phyloP scores from a whole-genome alignment of 2,797 vertebrate genomes.

The Rhyacichthys aspro region DNA sequence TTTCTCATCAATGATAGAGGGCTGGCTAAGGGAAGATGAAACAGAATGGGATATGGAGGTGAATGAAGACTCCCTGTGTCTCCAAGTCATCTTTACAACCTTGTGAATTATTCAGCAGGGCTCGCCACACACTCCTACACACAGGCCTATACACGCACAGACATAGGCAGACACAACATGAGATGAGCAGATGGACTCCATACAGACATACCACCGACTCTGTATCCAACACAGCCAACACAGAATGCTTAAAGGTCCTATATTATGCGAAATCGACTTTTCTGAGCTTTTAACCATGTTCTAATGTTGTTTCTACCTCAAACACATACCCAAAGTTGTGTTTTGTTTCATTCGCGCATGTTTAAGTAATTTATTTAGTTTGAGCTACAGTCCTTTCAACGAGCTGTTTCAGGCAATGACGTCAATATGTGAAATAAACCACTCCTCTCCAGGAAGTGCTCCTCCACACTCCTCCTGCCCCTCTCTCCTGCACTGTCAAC shows the following conservation, averaged over 20 bases:
- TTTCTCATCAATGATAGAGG: constrained; percentile 74
- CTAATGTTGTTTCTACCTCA: no score
- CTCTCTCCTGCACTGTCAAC: no score
- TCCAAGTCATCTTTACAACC: constrained; percentile 66
- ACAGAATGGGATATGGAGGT: constrained; percentile 67
- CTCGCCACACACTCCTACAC: not conserved
- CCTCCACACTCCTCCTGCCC: no score
- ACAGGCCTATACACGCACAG: constrained; percentile 12
- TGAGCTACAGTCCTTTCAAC: no score
- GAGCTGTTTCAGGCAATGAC: no score
- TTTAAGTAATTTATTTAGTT: no score
- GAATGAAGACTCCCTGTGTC: constrained; percentile 64
- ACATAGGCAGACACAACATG: constrained; percentile 12
- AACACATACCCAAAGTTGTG: no score
- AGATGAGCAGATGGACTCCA: constrained; percentile 19
- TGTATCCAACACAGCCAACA: not conserved
- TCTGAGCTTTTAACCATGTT: no score
- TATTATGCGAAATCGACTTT: no score
- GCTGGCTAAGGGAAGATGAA: constrained; percentile 67
- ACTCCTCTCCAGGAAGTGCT: no score
- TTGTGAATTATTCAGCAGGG: constrained; percentile 71
- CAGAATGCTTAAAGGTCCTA: not conserved
- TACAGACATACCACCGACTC: not conserved
- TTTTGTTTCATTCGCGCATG: no score
- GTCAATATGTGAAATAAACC: no score